A percentile compares a stretch with the other conserved stretches of the same genome.
Conservation (phyloP, 1,140 invertebrate genomes). For the Sminthurinus signatus region DNA sequence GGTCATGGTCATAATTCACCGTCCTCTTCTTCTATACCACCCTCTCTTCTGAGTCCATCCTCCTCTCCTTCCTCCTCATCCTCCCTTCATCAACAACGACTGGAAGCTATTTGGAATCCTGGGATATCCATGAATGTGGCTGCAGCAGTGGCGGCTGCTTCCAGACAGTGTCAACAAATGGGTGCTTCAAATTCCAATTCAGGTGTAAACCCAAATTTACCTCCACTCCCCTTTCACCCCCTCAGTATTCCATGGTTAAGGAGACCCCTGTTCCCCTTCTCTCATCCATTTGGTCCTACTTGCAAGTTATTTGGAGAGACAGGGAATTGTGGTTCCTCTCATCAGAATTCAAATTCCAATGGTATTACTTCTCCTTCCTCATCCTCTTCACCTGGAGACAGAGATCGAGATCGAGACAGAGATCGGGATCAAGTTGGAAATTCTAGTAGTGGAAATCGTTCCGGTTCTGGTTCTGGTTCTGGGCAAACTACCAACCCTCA, state of each 20-base stretch:
- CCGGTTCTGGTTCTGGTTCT: background rate
- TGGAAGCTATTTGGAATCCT: constrained; percentile 42
- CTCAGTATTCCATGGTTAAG: constrained; percentile 35
- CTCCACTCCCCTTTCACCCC: constrained; percentile 32
- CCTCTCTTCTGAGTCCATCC: constrained; percentile 16
- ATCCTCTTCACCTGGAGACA: background rate
- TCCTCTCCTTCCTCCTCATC: too few species aligned
- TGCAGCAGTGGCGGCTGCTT: constrained; percentile 35
- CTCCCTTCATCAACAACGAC: too few species aligned
- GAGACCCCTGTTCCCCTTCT: constrained; percentile 33
- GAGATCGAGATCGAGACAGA: too few species aligned
- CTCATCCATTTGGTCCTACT: constrained; percentile 31
- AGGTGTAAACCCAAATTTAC: constrained; percentile 8
- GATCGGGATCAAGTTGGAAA: background rate
- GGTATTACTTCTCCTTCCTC: background rate
- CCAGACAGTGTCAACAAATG: constrained; percentile 19
- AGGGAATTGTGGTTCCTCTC: background rate
- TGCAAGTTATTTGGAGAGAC: constrained; percentile 28
- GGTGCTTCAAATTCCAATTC: constrained; percentile 11
- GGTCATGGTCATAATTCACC: background rate
- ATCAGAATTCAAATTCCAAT: background rate
- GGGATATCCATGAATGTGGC: constrained; percentile 44
- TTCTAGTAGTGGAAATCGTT: background rate
- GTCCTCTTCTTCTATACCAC: background rate
- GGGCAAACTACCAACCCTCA: background rate